Conservation (phyloP, 2,888 invertebrate species). For the Cheilosia vulpina region DNA sequence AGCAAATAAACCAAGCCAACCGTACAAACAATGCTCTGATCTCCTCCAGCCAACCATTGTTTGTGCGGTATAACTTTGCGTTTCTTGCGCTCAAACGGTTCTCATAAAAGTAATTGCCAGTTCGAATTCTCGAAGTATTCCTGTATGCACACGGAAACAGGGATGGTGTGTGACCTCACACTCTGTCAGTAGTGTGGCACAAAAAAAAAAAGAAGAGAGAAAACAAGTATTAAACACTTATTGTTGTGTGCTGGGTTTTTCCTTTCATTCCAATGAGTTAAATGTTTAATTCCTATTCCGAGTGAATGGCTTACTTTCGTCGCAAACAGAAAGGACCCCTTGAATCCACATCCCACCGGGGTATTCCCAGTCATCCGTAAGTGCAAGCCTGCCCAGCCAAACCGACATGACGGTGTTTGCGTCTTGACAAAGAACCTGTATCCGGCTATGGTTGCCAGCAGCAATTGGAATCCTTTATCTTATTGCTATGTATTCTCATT, state of each 20-base stretch:
- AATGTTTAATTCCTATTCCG: constrained; percentile 44
- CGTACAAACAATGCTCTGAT: constrained; percentile 30
- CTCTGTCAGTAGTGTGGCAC: constrained; percentile 13
- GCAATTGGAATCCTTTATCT: constrained; percentile 37
- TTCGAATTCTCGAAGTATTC: constrained; percentile 33
- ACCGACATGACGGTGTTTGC: constrained; percentile 19
- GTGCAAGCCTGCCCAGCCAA: constrained; percentile 14
- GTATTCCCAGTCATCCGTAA: constrained; percentile 5
- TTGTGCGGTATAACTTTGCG: constrained; percentile 56
- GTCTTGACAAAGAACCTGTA: constrained; percentile 43
- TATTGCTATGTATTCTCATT: not conserved
- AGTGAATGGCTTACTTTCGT: constrained; percentile 16
- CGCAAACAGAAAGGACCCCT: constrained; percentile 2
- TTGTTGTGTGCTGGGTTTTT: constrained; percentile 12
- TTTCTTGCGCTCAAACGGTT: constrained; percentile 58
- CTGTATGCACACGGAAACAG: not conserved
- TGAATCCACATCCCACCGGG: constrained; percentile 6
- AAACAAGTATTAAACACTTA: not conserved
- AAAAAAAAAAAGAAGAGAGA: not conserved
- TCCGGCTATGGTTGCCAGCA: constrained; percentile 8
- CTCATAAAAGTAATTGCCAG: constrained; percentile 57
- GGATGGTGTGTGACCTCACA: constrained; percentile 37
- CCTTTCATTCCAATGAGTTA: constrained; percentile 9
- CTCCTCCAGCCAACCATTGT: constrained; percentile 39
- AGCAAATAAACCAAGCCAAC: constrained; percentile 6